Base-by-base conservation (phyloP, 2,888 invertebrate genomes). In the Cantharis rustica region DNA sequence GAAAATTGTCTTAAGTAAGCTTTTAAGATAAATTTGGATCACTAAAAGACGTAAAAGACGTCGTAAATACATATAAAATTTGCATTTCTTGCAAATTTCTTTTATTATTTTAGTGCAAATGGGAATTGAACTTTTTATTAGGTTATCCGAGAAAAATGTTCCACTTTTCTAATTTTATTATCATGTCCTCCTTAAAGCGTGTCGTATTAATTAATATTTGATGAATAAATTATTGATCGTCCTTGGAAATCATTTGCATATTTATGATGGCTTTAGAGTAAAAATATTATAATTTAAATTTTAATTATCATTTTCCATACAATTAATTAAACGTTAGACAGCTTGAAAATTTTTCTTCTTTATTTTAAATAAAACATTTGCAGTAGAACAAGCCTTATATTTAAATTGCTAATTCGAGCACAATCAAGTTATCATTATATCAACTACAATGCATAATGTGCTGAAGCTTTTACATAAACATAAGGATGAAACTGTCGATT, bases 371-470 rank as follows among this genome's bases (percentile, higher is more conserved):
- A 17, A 68, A 68, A 66, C 66, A 68, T 75, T 69, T 71, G 75
- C 75, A 61, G 23, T 11, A 23, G 64, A 64, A 75, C 64, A 26
- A 61, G 71, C 61, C 26, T 16, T 26, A 16, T 68, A 77, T 77
- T 77, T 77, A 77, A 75, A 77, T 77, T 77, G 77, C 77, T 75
- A 77, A 77, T 77, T 63, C 69, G 69, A 69, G 75, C 75, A 80
- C 80, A 80, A 80, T 79, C 79, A 79, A 79, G 75, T 78, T 79
- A 77, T 79, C 78, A 79, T 80, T 80, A 80, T 75, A 77, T 79
- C 76, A 75, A 75, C 80, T 79, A 79, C 75, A 77, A 79, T 78
- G 76, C 75, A 77, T 71, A 75, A 73, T 72, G 74, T 77, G 75
- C 78, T 16, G 63, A 26, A 63, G 72, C 72, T 78, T 75, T 78